A percentile compares a stretch with the other conserved stretches of the same genome.
These are phyloP conservation scores for Laticauda laticaudata DNA, from an alignment of 2,113 vertebrate species.

Conservation along the genomic window DNA sequence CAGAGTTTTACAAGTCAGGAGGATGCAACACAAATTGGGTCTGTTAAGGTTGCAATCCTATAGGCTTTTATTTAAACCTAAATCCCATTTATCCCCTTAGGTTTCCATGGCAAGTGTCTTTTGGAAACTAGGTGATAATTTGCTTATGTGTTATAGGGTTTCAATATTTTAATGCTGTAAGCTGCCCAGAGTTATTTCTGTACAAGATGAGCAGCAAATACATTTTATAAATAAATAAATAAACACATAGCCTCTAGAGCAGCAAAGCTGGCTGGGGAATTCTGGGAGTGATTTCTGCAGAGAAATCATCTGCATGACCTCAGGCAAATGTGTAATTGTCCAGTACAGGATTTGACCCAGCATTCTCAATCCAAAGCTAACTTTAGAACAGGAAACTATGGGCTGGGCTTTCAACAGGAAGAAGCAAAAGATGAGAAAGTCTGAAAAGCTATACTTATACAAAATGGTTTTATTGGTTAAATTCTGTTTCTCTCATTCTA, in stretches of 20 bases:
- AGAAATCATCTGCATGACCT: neutral
- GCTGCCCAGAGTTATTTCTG: neutral
- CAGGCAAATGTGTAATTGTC: neutral
- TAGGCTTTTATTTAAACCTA: neutral
- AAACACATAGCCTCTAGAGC: neutral
- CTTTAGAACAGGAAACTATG: neutral
- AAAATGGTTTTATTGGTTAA: slow-evolving; percentile 17
- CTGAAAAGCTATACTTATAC: slow-evolving; percentile 21
- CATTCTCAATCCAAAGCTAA: neutral
- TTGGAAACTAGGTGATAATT: neutral
- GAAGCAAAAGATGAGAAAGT: slow-evolving; percentile 15
- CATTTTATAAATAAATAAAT: neutral
- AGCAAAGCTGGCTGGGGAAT: neutral
- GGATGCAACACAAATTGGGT: neutral
- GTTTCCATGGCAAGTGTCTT: no score
- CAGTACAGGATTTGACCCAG: neutral
- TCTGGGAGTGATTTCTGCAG: neutral
- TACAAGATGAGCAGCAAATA: neutral
- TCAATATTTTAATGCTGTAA: neutral
- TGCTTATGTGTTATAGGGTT: neutral
- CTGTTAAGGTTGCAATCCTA: neutral
- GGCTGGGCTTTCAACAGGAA: neutral
- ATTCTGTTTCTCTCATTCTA: neutral
- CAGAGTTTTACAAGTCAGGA: neutral
- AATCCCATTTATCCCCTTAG: neutral